Conservation (phyloP, 1,140 invertebrate species). For the Asobara japonica region DNA sequence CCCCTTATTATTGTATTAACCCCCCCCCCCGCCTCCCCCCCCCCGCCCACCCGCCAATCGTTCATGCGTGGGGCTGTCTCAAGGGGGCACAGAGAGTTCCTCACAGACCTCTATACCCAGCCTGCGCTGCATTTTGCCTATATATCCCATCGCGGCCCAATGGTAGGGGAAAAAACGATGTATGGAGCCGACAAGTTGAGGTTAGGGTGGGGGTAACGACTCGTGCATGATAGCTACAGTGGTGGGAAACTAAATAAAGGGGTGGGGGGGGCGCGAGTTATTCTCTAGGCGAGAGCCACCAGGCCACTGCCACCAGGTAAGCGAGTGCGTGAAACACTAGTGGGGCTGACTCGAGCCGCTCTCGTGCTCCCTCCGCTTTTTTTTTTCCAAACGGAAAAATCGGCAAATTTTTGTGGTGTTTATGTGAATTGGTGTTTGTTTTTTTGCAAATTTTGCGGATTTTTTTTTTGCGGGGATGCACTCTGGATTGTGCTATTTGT, state of each 20-base stretch:
- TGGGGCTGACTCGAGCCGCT: conserved; percentile 59
- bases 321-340: conserved; percentile 55
- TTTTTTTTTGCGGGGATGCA: no score
- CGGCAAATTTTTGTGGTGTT: no score
- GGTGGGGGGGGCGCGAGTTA: conserved; percentile 51
- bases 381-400: not conserved
- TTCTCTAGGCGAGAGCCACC: conserved; percentile 55
- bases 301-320: conserved; percentile 57
- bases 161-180: not conserved
- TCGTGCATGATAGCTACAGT: conserved; percentile 43
- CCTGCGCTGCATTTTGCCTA: not conserved
- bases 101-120: not conserved
- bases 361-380: not conserved
- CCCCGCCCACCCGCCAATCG: no score
- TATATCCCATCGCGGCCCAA: not conserved
- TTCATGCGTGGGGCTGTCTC: conserved; percentile 8
- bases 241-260: conserved; percentile 37
- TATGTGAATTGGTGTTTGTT: no score
- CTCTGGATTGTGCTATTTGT: no score
- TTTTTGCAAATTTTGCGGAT: no score
- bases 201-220: not conserved
- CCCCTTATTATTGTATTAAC: conserved; percentile 5
- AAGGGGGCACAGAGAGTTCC: not conserved
- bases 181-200: not conserved
- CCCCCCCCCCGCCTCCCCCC: no score